Base-by-base conservation (phyloP, 1,140 invertebrate genomes). In the Drosophila paulistorum region DNA sequence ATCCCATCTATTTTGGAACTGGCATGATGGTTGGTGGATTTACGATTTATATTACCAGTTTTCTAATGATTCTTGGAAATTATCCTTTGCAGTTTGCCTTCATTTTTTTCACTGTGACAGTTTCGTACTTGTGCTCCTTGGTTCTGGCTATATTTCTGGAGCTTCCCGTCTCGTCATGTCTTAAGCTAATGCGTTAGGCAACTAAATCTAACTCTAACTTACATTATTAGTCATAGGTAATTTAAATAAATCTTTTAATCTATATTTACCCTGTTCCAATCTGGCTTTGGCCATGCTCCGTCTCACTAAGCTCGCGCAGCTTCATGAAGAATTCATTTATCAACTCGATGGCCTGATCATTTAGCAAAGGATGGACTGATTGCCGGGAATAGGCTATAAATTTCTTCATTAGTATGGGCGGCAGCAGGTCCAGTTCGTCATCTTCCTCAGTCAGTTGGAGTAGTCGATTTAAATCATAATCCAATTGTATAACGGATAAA, bases 381-480 rank as follows among this genome's bases (percentile, higher is more conserved):
- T 97, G 96, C 63, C 96, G 94, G 1, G 98, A 97, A 93, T 98
- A 99, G 1, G 96, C 77, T 57, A 99, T 96, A 89, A 98, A 99
- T 93, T 98, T 98, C 55, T 97, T 94, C 1, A 99, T 93, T 37
- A 98, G 91, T 54, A 94, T 93, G 39, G 95, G 93, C 7, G 97
- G 96, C 67, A 99, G 93, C 1, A 94, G 91, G 92, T 97, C 95
- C 33, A 96, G 90, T 3, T 93, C 90, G 77, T 96, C 95, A 6
- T 93, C 93, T 26, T 79, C 78, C 10, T 20, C 55, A 14, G 42
- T 20, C 6, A 81, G 86, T 74, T 94, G 94, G 54, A 98, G 92
- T 71, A 94, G 93, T 81, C 96, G 94, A 82, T 95, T 73, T 45
- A 92, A 57, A 66, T 91, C 79, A 59, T 85, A 81, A 14, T 90